Evolutionary conservation across 2,113 vertebrate genomes (phyloP).

Genomic region (Vimba vimba): DNA sequence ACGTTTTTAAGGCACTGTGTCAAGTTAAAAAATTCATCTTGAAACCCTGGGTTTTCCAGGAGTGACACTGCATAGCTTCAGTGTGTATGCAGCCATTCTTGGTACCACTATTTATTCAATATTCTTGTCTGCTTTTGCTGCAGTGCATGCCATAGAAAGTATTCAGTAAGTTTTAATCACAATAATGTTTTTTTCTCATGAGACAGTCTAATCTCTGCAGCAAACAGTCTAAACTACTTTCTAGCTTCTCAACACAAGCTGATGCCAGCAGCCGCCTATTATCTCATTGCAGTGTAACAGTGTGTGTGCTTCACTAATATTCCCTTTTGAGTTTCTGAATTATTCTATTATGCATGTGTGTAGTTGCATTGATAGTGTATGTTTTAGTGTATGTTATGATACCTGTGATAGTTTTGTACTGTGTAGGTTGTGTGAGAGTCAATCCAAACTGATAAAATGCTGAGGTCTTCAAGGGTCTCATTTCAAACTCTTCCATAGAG

Average conservation of each 20-base stretch:
- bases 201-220: slow-evolving; percentile 49
- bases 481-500: slow-evolving; percentile 61
- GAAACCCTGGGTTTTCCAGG: neutral
- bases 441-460: slow-evolving; percentile 69
- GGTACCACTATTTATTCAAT: slow-evolving; percentile 38
- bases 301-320: slow-evolving; percentile 1
- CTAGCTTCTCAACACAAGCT: slow-evolving; percentile 29
- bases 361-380: slow-evolving; percentile 16
- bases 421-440: slow-evolving; percentile 65
- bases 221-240: slow-evolving; percentile 48
- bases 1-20: neutral
- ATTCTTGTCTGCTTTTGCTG: slow-evolving; percentile 33
- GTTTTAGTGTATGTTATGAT: neutral
- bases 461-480: slow-evolving; percentile 68
- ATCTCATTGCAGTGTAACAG: slow-evolving; percentile 26
- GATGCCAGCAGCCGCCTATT: slow-evolving; percentile 33
- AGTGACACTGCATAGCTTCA: neutral
- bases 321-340: slow-evolving; percentile 13
- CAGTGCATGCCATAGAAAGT: slow-evolving; percentile 25
- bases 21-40: neutral
- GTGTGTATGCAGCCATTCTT: neutral
- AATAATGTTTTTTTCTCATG: slow-evolving; percentile 42
- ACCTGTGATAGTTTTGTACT: slow-evolving; percentile 66
- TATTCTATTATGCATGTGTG: neutral
- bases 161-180: slow-evolving; percentile 49